Percentiles rank a stretch among this genome's conserved stretches.
Evolutionary conservation across 2,888 invertebrate genomes (phyloP).

Genomic region (Melitaea athalia): DNA sequence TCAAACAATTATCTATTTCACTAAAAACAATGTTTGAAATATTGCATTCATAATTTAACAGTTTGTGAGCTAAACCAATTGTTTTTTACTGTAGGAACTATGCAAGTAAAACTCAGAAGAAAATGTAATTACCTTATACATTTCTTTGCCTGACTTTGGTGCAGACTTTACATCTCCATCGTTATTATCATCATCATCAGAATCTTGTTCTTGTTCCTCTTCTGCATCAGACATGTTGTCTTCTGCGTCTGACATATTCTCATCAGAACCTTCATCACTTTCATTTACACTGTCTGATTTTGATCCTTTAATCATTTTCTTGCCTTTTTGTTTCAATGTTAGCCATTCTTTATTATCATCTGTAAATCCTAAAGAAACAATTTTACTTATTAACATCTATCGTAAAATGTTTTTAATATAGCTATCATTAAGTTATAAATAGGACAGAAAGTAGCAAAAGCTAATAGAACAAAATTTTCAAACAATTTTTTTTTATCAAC

Average conservation of each 20-base stretch:
- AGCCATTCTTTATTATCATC: conserved; percentile 89
- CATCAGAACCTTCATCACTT: conserved; percentile 48
- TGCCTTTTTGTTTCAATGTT: conserved; percentile 82
- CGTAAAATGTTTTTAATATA: too few relatives aligned
- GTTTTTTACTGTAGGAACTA: too few relatives aligned
- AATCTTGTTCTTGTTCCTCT: conserved; percentile 41
- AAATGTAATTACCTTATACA: conserved; percentile 61
- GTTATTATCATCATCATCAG: conserved; percentile 47
- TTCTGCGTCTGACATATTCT: conserved; percentile 18
- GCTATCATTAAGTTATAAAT: too few relatives aligned
- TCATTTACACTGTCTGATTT: conserved; percentile 53
- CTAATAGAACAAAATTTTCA: too few relatives aligned
- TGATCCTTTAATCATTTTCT: conserved; percentile 50
- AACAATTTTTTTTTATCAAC: too few relatives aligned
- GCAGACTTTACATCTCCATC: conserved; percentile 42
- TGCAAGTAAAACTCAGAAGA: neutral
- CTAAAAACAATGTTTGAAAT: too few relatives aligned
- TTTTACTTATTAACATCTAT: neutral
- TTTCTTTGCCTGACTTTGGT: conserved; percentile 57
- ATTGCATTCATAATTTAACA: too few relatives aligned
- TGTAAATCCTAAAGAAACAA: conserved; percentile 78
- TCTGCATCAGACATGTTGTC: neutral
- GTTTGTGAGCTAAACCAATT: too few relatives aligned
- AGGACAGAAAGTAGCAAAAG: too few relatives aligned
- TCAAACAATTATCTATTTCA: too few relatives aligned